These are phyloP conservation scores for Hemibagrus wyckioides DNA, from an alignment of 2,113 vertebrate genomes.

Conservation along the genomic window DNA sequence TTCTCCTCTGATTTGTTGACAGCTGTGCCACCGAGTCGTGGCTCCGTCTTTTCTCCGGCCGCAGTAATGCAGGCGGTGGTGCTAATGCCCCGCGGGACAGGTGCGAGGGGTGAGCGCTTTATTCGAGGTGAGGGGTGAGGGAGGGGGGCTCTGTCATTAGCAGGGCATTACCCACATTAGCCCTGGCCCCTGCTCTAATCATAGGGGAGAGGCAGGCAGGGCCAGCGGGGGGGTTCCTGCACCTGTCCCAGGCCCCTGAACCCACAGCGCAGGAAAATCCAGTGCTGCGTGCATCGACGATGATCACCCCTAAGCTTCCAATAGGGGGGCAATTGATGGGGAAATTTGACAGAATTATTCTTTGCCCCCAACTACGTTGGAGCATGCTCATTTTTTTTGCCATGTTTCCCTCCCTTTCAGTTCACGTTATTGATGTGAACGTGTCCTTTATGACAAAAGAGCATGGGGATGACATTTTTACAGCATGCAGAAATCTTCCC, in stretches of 20 bases:
- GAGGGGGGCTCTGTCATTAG: slow-evolving; percentile 74
- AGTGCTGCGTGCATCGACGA: slow-evolving; percentile 6
- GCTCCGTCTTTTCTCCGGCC: slow-evolving; percentile 3
- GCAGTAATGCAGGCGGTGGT: slow-evolving; percentile 28
- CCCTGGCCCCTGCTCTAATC: slow-evolving; percentile 68
- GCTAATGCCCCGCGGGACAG: slow-evolving; percentile 61
- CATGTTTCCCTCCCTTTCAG: background rate
- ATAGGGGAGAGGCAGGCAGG: slow-evolving; percentile 66
- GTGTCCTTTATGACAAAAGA: background rate
- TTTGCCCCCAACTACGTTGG: background rate
- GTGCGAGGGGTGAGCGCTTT: slow-evolving; percentile 63
- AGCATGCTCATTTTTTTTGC: slow-evolving; percentile 23
- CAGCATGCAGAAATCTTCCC: background rate
- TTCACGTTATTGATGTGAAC: background rate
- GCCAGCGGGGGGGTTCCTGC: slow-evolving; percentile 65
- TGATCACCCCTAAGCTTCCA: slow-evolving; percentile 12
- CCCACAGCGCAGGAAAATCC: slow-evolving; percentile 30
- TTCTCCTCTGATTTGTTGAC: background rate
- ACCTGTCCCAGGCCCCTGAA: slow-evolving; percentile 70
- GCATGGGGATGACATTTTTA: background rate
- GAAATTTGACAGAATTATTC: slow-evolving; percentile 44
- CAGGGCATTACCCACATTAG: slow-evolving; percentile 73
- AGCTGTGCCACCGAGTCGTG: background rate
- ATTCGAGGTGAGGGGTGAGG: slow-evolving; percentile 62
- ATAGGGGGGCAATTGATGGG: slow-evolving; percentile 26